phyloP scores from a whole-genome alignment of 2,797 vertebrate genomes.

The Margarornis squamiger region DNA sequence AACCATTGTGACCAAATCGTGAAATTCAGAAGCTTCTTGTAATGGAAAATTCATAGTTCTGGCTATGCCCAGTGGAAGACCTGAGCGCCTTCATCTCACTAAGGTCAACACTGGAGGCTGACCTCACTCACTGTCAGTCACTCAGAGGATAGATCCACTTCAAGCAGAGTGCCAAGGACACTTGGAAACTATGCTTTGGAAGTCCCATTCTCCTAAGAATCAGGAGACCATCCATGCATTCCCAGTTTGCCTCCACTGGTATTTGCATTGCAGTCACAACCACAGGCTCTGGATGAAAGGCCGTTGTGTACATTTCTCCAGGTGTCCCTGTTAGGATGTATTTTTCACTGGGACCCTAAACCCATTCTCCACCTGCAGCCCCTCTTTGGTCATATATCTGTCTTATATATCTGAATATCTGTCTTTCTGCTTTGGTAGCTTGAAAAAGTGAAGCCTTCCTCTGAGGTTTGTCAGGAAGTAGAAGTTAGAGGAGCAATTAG shows the following conservation, averaged over 20 bases:
- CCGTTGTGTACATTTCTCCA: neutral
- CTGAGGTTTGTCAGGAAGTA: neutral
- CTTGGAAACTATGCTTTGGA: neutral
- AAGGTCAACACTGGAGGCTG: neutral
- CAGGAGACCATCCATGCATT: neutral
- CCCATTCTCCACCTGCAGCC: neutral
- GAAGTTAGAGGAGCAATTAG: neutral
- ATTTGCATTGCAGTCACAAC: neutral
- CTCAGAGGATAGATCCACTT: neutral
- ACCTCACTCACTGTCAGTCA: neutral
- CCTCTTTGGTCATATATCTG: neutral
- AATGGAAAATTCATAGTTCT: neutral
- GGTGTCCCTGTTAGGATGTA: neutral
- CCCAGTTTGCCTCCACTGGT: neutral
- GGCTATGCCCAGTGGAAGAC: neutral
- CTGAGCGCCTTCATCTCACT: neutral
- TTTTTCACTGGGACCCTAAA: neutral
- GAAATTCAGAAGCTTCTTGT: neutral
- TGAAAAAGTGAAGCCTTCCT: neutral
- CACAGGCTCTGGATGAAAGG: neutral
- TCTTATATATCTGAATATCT: neutral
- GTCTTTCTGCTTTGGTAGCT: neutral
- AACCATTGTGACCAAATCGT: fast-evolving
- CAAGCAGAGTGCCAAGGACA: neutral
- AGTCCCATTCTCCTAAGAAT: neutral